These are phyloP conservation scores for Odontamblyopus lacepedii DNA, from an alignment of 2,797 vertebrate genomes.

Conservation along the genomic window DNA sequence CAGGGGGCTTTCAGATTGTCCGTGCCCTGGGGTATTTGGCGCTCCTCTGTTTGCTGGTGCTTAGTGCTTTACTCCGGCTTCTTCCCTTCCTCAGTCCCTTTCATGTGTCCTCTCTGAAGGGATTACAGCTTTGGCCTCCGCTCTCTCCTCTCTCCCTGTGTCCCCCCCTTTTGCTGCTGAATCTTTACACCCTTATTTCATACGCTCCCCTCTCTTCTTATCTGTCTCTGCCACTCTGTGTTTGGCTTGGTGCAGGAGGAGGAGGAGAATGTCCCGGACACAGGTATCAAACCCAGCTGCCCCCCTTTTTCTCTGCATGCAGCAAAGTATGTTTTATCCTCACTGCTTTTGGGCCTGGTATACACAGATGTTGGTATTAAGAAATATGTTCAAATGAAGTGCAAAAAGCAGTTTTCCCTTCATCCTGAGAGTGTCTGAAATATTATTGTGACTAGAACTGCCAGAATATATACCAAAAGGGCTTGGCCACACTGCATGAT, in stretches of 20 bases:
- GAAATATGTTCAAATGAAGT: background rate
- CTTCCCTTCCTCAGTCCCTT: constrained; percentile 48
- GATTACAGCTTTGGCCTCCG: constrained; percentile 64
- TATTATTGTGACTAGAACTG: too few relatives aligned
- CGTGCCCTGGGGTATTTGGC: constrained; percentile 26
- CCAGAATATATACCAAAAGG: background rate
- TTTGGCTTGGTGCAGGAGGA: constrained; percentile 69
- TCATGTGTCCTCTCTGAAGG: constrained; percentile 59
- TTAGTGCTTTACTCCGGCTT: constrained; percentile 58
- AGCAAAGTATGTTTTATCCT: background rate
- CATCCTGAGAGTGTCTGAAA: too few relatives aligned
- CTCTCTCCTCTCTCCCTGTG: constrained; percentile 69
- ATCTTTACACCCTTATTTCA: constrained; percentile 55
- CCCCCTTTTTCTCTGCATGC: constrained; percentile 21
- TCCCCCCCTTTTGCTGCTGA: constrained; percentile 50
- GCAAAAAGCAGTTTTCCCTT: background rate
- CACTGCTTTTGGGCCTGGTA: background rate
- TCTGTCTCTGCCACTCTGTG: constrained; percentile 51
- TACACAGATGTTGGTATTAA: background rate
- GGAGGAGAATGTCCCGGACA: constrained; percentile 83
- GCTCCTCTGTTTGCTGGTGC: constrained; percentile 51
- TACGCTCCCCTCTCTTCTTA: constrained; percentile 35
- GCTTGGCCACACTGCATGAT: background rate
- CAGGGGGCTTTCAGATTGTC: constrained; percentile 21
- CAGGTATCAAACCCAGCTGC: constrained; percentile 71